These are phyloP conservation scores for Danaus melanippus DNA, from an alignment of 1,140 invertebrate genomes.

Conservation along the genomic window DNA sequence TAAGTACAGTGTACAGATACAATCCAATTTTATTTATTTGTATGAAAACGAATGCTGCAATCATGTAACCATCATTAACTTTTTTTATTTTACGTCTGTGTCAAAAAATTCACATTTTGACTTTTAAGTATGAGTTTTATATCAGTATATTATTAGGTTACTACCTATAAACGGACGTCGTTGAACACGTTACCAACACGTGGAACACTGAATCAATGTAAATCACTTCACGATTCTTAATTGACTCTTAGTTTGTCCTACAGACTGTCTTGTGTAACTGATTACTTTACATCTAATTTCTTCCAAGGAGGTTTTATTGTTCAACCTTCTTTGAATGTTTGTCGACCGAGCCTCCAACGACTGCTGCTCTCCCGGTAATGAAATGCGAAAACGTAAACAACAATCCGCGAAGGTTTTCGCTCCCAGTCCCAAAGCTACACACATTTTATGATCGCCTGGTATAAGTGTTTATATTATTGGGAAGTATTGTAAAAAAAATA, in stretches of 20 bases:
- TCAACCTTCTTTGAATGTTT: conserved; percentile 4
- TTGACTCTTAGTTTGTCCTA: conserved; percentile 5
- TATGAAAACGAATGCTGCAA: too few species aligned
- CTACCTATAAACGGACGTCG: too few species aligned
- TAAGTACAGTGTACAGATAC: neutral
- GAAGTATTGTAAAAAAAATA: too few species aligned
- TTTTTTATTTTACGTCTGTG: too few species aligned
- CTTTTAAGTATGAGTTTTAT: too few species aligned
- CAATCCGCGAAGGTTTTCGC: conserved; percentile 4
- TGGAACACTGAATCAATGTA: conserved; percentile 5
- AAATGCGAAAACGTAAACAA: conserved; percentile 8
- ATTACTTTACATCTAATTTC: too few species aligned
- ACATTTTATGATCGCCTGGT: conserved; percentile 16
- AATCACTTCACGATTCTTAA: conserved; percentile 23
- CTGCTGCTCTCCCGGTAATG: conserved; percentile 5
- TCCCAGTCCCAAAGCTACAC: conserved; percentile 2
- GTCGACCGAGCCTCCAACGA: neutral
- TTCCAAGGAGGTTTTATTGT: conserved; percentile 6
- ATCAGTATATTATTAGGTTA: too few species aligned
- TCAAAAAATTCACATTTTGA: too few species aligned
- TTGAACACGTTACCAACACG: neutral
- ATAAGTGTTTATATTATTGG: conserved; percentile 17
- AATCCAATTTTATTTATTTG: neutral
- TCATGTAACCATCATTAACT: too few species aligned
- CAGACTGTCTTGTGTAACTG: too few species aligned